These are phyloP conservation scores for Mustelus asterias DNA, from an alignment of 2,113 vertebrate genomes.

Conservation along the genomic window DNA sequence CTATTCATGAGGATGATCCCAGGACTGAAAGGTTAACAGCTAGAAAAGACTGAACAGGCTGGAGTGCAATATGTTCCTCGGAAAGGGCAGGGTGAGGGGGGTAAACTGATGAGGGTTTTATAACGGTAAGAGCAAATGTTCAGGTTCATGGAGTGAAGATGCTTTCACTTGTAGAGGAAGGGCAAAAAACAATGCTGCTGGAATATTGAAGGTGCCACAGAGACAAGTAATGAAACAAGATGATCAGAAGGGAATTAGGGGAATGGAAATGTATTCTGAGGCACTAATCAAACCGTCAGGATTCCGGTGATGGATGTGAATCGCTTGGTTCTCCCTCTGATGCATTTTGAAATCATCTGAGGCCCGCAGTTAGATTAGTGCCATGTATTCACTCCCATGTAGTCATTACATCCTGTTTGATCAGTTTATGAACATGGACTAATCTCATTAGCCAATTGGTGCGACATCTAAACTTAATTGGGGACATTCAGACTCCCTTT, in stretches of 20 bases:
- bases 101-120: neutral
- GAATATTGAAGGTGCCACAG: neutral
- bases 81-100: neutral
- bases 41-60: neutral
- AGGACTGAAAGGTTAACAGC: neutral
- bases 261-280: neutral
- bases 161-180: neutral
- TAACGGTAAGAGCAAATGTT: neutral
- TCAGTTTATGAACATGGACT: neutral
- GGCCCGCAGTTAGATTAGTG: neutral
- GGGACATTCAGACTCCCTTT: neutral
- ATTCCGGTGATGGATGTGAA: neutral
- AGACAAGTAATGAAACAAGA: neutral
- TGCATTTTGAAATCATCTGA: neutral
- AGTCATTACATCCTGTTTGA: conserved; percentile 13
- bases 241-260: neutral
- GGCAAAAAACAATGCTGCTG: neutral
- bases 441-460: conserved; percentile 8
- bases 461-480: neutral
- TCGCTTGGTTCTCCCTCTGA: neutral
- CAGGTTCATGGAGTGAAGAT: neutral
- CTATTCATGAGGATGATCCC: neutral
- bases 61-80: neutral
- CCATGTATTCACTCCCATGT: neutral
- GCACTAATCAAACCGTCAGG: neutral